phyloP scores from a whole-genome alignment of 2,113 vertebrate species.

The Rattus norvegicus region DNA sequence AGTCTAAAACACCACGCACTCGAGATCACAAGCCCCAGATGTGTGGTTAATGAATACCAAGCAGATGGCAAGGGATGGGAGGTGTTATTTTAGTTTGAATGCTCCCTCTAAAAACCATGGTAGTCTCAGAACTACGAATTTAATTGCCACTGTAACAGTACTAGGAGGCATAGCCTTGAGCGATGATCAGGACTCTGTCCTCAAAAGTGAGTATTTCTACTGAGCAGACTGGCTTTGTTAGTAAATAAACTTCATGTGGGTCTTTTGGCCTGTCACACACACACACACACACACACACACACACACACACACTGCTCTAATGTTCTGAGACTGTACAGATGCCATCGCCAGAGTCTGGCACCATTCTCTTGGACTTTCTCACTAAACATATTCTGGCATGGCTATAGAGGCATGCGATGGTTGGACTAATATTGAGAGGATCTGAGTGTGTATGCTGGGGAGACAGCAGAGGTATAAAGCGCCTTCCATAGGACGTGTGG shows the following conservation, averaged over 20 bases:
- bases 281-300: accelerated
- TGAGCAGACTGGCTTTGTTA: not conserved
- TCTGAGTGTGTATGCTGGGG: accelerated
- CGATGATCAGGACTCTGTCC: not conserved
- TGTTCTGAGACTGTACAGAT: not conserved
- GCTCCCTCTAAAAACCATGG: not conserved
- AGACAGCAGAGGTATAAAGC: no score
- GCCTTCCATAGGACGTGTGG: no score
- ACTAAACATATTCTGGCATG: not conserved
- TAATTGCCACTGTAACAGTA: not conserved
- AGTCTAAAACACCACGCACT: not conserved
- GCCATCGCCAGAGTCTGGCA: not conserved
- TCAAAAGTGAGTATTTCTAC: not conserved
- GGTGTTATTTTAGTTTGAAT: not conserved
- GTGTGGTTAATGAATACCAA: not conserved
- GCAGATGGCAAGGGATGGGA: not conserved
- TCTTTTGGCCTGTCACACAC: not conserved
- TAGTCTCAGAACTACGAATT: not conserved
- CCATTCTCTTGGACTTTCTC: no score
- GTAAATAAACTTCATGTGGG: not conserved
- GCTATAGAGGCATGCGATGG: not conserved
- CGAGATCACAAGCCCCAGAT: not conserved
- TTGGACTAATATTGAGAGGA: not conserved
- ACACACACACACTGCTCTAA: not conserved
- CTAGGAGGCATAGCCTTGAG: not conserved